A percentile compares a stretch with the other conserved stretches of the same genome.
Conservation (phyloP, 2,113 vertebrate species). For the Rattus rattus region DNA sequence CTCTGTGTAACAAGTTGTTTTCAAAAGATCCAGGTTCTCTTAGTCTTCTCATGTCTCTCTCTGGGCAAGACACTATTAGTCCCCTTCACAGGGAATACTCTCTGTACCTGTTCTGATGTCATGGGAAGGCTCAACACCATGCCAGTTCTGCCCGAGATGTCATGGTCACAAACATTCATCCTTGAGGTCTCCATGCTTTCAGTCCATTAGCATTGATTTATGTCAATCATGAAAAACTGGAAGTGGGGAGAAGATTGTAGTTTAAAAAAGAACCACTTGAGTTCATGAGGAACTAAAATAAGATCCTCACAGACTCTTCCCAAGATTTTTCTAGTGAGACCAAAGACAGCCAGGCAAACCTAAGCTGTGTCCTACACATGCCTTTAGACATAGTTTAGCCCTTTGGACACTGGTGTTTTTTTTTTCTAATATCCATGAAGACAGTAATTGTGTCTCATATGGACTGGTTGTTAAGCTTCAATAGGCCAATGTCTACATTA, state of each 20-base stretch:
- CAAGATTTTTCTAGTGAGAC: background rate
- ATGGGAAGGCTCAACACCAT: background rate
- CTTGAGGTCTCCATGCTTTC: background rate
- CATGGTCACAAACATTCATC: conserved; percentile 21
- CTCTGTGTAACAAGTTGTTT: conserved; percentile 10
- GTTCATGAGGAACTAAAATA: background rate
- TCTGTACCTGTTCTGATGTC: background rate
- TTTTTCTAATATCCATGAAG: conserved; percentile 26
- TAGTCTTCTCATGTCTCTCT: conserved; percentile 46
- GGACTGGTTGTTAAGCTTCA: background rate
- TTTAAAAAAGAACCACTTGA: background rate
- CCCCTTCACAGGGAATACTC: background rate
- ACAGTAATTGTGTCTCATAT: background rate
- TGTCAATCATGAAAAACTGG: conserved; percentile 1
- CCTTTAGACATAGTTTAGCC: background rate
- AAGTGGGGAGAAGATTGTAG: background rate
- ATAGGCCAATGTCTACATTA: background rate
- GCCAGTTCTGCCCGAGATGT: background rate
- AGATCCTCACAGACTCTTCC: background rate
- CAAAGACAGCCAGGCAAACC: background rate
- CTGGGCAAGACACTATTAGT: background rate
- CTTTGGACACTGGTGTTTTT: background rate
- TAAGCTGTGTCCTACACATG: background rate
- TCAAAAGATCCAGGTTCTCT: conserved; percentile 51
- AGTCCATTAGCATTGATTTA: background rate